Evolutionary conservation across 1,140 invertebrate species (phyloP).

Genomic region (Platorchestia sp.): DNA sequence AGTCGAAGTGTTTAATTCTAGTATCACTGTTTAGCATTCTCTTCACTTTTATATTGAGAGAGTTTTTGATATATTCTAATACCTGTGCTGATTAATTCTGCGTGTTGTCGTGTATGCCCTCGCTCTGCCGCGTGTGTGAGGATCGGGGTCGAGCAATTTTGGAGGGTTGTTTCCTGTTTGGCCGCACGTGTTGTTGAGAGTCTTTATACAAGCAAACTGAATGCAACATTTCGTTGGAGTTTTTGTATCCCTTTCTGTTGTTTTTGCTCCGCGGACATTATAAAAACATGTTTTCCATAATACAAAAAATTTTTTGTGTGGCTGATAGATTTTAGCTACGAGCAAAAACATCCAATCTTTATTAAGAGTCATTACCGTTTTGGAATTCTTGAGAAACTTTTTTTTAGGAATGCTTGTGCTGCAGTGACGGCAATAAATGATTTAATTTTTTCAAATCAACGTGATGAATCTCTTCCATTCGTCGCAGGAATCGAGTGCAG

Average conservation of each 20-base stretch:
- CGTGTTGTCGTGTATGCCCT: not conserved
- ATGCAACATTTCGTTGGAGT: not conserved
- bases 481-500: too few relatives aligned
- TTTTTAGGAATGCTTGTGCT: too few relatives aligned
- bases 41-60: not conserved
- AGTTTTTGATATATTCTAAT: not conserved
- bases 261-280: not conserved
- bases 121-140: not conserved
- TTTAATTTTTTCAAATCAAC: too few relatives aligned
- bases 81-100: not conserved
- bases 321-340: too few relatives aligned
- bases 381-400: too few relatives aligned
- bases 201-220: not conserved
- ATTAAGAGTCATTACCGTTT: too few relatives aligned
- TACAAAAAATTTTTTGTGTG: too few relatives aligned
- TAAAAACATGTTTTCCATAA: too few relatives aligned
- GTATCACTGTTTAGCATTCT: not conserved
- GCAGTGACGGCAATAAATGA: too few relatives aligned
- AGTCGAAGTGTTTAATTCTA: not conserved
- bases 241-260: not conserved
- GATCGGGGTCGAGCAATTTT: not conserved
- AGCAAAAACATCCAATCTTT: too few relatives aligned
- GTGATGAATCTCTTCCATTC: too few relatives aligned
- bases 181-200: not conserved
- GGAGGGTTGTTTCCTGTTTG: not conserved